phyloP scores from a whole-genome alignment of 2,888 invertebrate species.

The Himalopsyche anomala region DNA sequence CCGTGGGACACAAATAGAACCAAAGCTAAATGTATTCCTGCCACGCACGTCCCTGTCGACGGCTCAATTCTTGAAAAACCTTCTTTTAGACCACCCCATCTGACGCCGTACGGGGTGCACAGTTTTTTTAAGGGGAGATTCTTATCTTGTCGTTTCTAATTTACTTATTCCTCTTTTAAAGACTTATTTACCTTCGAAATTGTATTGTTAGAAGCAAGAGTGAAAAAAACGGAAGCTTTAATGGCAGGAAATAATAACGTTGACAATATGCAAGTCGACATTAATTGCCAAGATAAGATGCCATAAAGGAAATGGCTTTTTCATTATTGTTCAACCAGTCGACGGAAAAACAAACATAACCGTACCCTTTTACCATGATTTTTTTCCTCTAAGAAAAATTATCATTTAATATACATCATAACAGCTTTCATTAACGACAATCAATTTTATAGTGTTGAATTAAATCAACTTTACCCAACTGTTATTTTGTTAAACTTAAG shows the following conservation, averaged over 20 bases:
- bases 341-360: slow-evolving; percentile 2
- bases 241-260: slow-evolving; percentile 60
- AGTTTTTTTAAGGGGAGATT: slow-evolving; percentile 80
- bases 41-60: slow-evolving; percentile 64
- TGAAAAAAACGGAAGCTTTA: slow-evolving; percentile 67
- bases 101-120: slow-evolving; percentile 71
- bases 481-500: no score
- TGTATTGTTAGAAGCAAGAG: slow-evolving; percentile 57
- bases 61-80: slow-evolving; percentile 65
- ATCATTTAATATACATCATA: not conserved
- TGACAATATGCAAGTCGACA: slow-evolving; percentile 65
- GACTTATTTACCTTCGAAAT: slow-evolving; percentile 83
- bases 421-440: not conserved
- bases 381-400: not conserved
- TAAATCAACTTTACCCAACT: not conserved
- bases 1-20: slow-evolving; percentile 45
- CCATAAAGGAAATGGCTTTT: slow-evolving; percentile 62
- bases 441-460: not conserved
- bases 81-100: slow-evolving; percentile 69
- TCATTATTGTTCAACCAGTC: slow-evolving; percentile 56
- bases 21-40: slow-evolving; percentile 62
- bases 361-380: not conserved
- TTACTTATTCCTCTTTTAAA: slow-evolving; percentile 87
- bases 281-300: slow-evolving; percentile 64
- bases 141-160: slow-evolving; percentile 88